Evolutionary conservation across 2,888 invertebrate species (phyloP).

Genomic region (Buathra laborator): DNA sequence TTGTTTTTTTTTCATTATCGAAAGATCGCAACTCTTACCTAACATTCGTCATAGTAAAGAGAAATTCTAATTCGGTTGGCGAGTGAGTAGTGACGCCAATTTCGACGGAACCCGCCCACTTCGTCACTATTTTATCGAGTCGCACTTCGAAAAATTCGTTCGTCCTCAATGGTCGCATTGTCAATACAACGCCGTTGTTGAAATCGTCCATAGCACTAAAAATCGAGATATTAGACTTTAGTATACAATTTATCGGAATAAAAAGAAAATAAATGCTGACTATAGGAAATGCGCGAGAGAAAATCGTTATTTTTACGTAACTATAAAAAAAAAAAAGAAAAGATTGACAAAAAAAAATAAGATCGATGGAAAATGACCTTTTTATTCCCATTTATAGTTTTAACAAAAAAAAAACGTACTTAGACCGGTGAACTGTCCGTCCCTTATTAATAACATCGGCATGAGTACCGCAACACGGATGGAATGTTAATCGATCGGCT

Average conservation of each 20-base stretch:
- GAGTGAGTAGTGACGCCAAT: slow-evolving; percentile 97
- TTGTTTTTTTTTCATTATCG: slow-evolving; percentile 11
- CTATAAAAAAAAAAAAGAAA: no score
- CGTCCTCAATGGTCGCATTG: slow-evolving; percentile 92
- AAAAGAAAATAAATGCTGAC: neutral
- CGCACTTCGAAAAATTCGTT: slow-evolving; percentile 97
- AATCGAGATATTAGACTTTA: slow-evolving; percentile 52
- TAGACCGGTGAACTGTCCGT: slow-evolving; percentile 96
- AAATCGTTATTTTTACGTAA: no score
- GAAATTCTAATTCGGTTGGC: slow-evolving; percentile 94
- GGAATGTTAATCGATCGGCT: slow-evolving; percentile 93
- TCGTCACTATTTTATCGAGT: slow-evolving; percentile 95
- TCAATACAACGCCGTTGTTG: slow-evolving; percentile 97
- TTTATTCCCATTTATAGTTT: no score
- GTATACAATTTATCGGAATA: neutral
- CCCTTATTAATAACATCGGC: slow-evolving; percentile 96
- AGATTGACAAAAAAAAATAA: no score
- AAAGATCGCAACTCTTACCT: slow-evolving; percentile 85
- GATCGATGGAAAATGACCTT: no score
- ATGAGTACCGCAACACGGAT: slow-evolving; percentile 96
- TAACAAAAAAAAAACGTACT: slow-evolving; percentile 86
- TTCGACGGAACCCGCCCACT: slow-evolving; percentile 98
- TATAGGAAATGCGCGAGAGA: no score
- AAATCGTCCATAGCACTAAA: slow-evolving; percentile 95
- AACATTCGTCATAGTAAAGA: slow-evolving; percentile 97